Evolutionary conservation across 2,797 vertebrate genomes (phyloP), one percentile per base, ranked within the genome.

Genomic region (Semaprochilodus insignis): DNA sequence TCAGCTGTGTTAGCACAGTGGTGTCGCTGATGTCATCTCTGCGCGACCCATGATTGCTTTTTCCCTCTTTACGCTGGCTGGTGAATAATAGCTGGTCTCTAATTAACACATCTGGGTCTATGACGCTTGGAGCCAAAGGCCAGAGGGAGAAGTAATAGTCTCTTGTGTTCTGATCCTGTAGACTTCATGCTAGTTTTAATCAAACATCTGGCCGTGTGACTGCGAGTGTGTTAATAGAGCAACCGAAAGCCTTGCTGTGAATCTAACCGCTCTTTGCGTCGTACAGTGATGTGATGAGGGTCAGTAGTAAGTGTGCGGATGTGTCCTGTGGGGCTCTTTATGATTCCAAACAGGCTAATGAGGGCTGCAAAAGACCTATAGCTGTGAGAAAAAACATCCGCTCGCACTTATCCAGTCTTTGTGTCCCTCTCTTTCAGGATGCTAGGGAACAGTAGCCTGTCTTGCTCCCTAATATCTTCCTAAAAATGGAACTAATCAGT

Each of bases 331-430:
- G 74, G 90, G 79, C 34, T 78, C 81, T 88, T 89, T 87, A 85
- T 89, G 86, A 80, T 85, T 89, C 84, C 78, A 85, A 88, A 89
- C 71, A 87, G 78, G 19, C 52, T 86, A 91, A 91, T 85, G 78
- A 88, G 84, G 48, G 87, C 88, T 87, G 84, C 81, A 77, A 80
- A 71, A 51, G 81, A 31, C 0, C 71, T 60, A 70, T 31, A 66
- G 62, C 67, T 63, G 13, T 78, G 86, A 85, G 86, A 90, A 67
- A 52, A 74, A 52, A 70, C 78, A 74, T n/a, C 27, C 34, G 60
- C 74, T 69, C 67, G 66, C 52, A 77, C 40, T 62, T 81, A 82
- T 55, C 36, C 75, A 67, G 51, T 6, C 60, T 67, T 80, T 55
- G 23, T 67, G 73, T 78, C 52, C 55, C 52, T 31, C 74, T 78